Percentiles rank a stretch among this genome's conserved stretches.
Evolutionary conservation across 1,140 invertebrate genomes (phyloP).

Genomic region (Berghia stephanieae): DNA sequence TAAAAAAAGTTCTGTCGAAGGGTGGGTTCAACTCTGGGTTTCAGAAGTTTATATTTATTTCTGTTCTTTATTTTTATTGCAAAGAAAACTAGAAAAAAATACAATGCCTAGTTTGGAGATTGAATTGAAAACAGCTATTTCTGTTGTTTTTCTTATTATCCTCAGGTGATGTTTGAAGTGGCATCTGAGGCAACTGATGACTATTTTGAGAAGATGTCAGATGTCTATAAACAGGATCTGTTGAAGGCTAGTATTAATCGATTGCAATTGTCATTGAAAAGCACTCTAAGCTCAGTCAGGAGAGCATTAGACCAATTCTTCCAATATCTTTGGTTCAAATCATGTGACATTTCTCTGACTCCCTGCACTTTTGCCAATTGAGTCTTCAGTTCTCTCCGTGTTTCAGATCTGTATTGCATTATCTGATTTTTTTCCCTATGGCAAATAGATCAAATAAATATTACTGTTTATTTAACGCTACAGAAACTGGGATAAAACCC

Average conservation of each 20-base stretch:
- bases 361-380: background rate
- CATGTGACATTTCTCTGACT: background rate
- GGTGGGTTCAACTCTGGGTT: too few relatives aligned
- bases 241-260: background rate
- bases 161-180: conserved; percentile 31
- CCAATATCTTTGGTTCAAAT: background rate
- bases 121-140: background rate
- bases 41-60: too few relatives aligned
- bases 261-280: background rate
- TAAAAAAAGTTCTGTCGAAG: too few relatives aligned
- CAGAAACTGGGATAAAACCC: too few relatives aligned
- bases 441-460: too few relatives aligned
- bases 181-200: conserved; percentile 11
- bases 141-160: background rate
- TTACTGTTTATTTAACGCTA: too few relatives aligned
- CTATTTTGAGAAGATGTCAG: conserved; percentile 31
- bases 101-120: background rate
- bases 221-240: conserved; percentile 17
- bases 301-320: background rate
- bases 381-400: background rate
- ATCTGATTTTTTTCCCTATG: too few relatives aligned
- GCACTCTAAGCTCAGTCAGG: background rate
- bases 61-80: too few relatives aligned
- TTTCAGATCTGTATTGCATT: too few relatives aligned
- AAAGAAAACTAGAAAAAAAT: too few relatives aligned